These are phyloP conservation scores for Hirtodrosophila duncani DNA, from an alignment of 2,888 invertebrate species.

Conservation along the genomic window DNA sequence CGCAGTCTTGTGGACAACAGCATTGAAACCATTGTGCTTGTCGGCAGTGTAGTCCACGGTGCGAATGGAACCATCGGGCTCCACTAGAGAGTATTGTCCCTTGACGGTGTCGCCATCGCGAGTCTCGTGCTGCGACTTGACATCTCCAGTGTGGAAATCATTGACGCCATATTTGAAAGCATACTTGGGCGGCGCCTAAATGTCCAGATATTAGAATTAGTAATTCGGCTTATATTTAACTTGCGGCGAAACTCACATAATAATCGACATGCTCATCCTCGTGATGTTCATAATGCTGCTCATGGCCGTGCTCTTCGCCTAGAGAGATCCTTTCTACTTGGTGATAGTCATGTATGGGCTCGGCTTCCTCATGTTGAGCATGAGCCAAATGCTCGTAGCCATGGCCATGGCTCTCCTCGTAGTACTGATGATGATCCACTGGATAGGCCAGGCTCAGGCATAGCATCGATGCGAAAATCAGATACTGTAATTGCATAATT, in stretches of 20 bases:
- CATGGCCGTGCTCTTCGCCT: conserved; percentile 71
- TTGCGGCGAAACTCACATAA: conserved; percentile 79
- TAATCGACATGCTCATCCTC: conserved; percentile 82
- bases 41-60: conserved; percentile 80
- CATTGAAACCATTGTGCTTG: conserved; percentile 78
- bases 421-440: conserved; percentile 76
- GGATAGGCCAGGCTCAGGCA: conserved; percentile 77
- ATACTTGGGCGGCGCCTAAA: conserved; percentile 82
- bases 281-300: conserved; percentile 75
- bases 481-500: conserved; percentile 72
- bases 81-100: conserved; percentile 84
- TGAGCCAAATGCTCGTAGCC: conserved; percentile 73
- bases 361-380: conserved; percentile 49
- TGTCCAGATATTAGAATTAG: not conserved
- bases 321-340: conserved; percentile 74
- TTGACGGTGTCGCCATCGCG: conserved; percentile 83
- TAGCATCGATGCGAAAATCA: conserved; percentile 76
- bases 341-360: conserved; percentile 68
- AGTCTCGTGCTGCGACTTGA: conserved; percentile 83
- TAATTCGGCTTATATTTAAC: not conserved
- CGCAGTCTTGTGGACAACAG: conserved; percentile 78
- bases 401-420: conserved; percentile 67
- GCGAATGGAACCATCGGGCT: conserved; percentile 86
- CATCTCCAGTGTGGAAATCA: conserved; percentile 81
- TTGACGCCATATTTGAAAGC: conserved; percentile 81